Evolutionary conservation across 2,113 vertebrate species (phyloP), one percentile per base, ranked within the genome.

Genomic region (Triplophysa dalaica): DNA sequence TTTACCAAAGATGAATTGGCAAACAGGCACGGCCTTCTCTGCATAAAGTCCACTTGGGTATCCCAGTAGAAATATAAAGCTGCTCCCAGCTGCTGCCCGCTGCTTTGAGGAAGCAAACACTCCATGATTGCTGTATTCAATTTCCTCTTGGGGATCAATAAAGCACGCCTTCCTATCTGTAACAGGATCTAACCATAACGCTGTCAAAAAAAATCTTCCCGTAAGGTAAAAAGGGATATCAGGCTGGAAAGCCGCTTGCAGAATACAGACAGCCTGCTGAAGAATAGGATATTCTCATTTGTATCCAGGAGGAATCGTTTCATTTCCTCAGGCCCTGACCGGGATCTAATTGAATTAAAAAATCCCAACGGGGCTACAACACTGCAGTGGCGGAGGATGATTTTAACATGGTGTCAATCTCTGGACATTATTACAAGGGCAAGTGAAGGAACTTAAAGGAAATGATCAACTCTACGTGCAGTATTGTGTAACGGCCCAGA

Each of bases 241-340:
- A 3, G 45, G 50, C 50, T 21, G 82, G 43, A 76, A 72, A 79
- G 79, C 21, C 10, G 29, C 86, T 87, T n/a, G 84, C 86, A 85
- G 77, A 62, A 81, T 73, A 79, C 70, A 80, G 72, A 85, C 69
- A 70, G 79, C 70, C 80, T 77, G 65, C 79, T 85, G 87, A 75
- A 82, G 76, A 87, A 19, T 12, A 65, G 64, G 62, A 77, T 48
- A 66, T 81, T 84, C 85, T 75, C 75, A 81, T 80, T 87, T 63
- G 86, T 89, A 91, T 91, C 89, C 76, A 84, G 87, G 87, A 81
- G 78, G 75, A 88, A 91, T 90, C 89, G 89, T 90, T 92, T 91
- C 86, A 93, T 92, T 92, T 92, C 92, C 90, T 91, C 88, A 84
- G 83, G 88, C 90, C 88, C 89, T 90, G 90, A 90, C 88, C 89